Percentiles rank a stretch among this genome's conserved stretches.
phyloP scores from a whole-genome alignment of 2,888 invertebrate genomes.

The Amiota minor region DNA sequence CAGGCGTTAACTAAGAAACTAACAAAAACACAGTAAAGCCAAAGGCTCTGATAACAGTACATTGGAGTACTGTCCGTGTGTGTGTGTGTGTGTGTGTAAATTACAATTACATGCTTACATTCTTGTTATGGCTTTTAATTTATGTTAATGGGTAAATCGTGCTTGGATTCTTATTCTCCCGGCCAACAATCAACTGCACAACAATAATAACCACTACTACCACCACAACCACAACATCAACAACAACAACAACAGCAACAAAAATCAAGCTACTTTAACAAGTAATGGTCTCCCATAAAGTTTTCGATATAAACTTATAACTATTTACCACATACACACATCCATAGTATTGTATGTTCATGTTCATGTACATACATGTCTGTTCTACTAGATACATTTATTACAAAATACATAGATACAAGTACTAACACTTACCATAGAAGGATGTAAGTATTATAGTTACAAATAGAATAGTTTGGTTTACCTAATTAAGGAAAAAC shows the following conservation, averaged over 20 bases:
- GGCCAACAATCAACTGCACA: background rate
- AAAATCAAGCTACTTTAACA: constrained; percentile 37
- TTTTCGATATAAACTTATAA: background rate
- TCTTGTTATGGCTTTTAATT: constrained; percentile 61
- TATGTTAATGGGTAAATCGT: constrained; percentile 65
- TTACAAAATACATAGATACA: background rate
- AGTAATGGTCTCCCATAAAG: constrained; percentile 48
- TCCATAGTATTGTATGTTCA: no score
- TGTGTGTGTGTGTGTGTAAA: constrained; percentile 45
- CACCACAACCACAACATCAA: constrained; percentile 36
- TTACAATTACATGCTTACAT: constrained; percentile 56
- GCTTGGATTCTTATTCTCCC: constrained; percentile 47
- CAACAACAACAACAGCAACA: constrained; percentile 32
- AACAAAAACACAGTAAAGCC: background rate
- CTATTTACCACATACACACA: no score
- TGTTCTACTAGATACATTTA: background rate
- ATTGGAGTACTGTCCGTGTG: background rate
- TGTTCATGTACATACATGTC: no score
- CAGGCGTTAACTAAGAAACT: constrained; percentile 1
- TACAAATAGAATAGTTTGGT: no score
- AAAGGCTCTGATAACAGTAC: background rate
- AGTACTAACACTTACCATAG: background rate
- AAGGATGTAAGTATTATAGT: no score
- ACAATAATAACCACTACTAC: constrained; percentile 34
- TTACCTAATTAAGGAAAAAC: no score